Evolutionary conservation across 2,113 vertebrate species (phyloP).

Genomic region (Cathartes aura): DNA sequence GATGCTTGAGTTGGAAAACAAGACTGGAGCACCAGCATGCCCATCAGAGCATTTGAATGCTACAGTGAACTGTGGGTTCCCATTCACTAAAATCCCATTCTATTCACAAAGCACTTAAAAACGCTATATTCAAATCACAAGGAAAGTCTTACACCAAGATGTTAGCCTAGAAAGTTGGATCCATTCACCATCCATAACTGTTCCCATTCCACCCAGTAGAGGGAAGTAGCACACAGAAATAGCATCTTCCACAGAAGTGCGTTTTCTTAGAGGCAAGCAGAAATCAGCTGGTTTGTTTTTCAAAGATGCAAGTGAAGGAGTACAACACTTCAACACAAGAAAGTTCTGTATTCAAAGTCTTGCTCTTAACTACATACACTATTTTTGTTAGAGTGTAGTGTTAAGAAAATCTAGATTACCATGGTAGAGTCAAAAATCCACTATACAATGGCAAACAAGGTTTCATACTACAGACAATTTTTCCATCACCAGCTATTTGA

Average conservation of each 20-base stretch:
- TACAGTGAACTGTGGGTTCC: neutral
- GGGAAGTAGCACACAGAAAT: conserved; percentile 50
- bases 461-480: neutral
- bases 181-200: neutral
- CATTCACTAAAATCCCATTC: neutral
- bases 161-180: neutral
- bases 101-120: neutral
- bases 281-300: neutral
- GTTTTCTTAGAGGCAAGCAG: neutral
- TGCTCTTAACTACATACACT: neutral
- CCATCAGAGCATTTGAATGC: neutral
- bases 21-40: neutral
- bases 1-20: neutral
- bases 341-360: neutral
- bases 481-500: neutral
- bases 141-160: neutral
- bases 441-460: neutral
- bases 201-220: conserved; percentile 63
- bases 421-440: neutral
- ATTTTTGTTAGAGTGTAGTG: neutral
- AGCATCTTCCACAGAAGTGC: neutral
- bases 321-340: neutral
- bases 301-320: neutral
- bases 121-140: neutral
- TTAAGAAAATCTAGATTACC: neutral